Base-by-base conservation (phyloP, 2,888 invertebrate species). In the Apodemia zela region DNA sequence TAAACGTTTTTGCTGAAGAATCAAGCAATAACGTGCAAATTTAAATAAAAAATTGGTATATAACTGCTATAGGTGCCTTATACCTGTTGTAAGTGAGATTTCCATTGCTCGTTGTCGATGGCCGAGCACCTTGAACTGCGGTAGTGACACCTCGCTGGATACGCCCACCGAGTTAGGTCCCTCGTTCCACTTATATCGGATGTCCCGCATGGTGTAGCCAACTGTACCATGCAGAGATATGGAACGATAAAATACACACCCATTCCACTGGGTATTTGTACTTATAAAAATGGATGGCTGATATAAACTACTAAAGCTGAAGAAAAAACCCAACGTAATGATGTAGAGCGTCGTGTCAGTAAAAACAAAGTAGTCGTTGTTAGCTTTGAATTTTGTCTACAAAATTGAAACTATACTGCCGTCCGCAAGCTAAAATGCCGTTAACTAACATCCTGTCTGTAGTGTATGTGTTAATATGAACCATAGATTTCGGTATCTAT, bases 201-300 rank as follows among this genome's bases (percentile, higher is more conserved):
- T 98, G 95, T 98, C 98, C 94, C 97, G 95, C 97, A 97, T 98
- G 93, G 98, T 98, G 95, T 98, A 98, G 94, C 98, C 98, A 96
- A 98, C 98, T 98, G 95, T 92, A 85, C 89, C 88, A 86, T 87
- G 87, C 88, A 88, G 84, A 89, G 75, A 89, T 85, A 88, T 84
- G 86, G 75, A 87, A 84, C 81, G 83, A 84, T 88, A 85, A 84
- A 87, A 82, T 80, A 89, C 87, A 85, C 88, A 81, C 91, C 91
- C 92, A 91, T 90, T 79, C 78, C 85, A 89, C 81, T 92, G 91
- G 91, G 90, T 79, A 88, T 90, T 89, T 71, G 75, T 71, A 77
- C 71, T 73, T 66, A 73, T 76, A 75, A 65, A 71, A 67, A 74
- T 79, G 75, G 74, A 78, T 77, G 74, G 68, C 71, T 69, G 68